Conservation (phyloP, 2,113 vertebrate species). For the Cisticola juncidis region DNA sequence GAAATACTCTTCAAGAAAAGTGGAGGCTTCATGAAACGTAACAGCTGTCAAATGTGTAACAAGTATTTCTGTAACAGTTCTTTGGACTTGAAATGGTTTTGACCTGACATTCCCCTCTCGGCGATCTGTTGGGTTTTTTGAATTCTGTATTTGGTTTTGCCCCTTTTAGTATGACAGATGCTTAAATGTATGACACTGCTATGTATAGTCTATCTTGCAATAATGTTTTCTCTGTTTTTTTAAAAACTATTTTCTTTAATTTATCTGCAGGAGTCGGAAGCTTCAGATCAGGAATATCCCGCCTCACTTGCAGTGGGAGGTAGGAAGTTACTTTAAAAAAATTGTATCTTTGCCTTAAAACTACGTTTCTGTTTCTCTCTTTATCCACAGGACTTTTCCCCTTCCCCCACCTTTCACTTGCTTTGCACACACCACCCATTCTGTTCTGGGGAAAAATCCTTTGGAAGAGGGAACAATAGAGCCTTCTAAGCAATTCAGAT, state of each 20-base stretch:
- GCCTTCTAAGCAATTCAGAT: constrained; percentile 66
- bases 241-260: constrained; percentile 23
- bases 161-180: neutral
- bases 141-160: neutral
- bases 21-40: constrained; percentile 3
- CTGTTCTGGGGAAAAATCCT: constrained; percentile 57
- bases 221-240: neutral
- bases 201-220: constrained; percentile 22
- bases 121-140: neutral
- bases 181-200: neutral
- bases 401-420: constrained; percentile 53
- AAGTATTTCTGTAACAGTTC: constrained; percentile 32
- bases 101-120: neutral
- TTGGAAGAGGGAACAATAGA: constrained; percentile 63
- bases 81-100: constrained; percentile 28
- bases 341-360: constrained; percentile 8
- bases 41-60: constrained; percentile 32
- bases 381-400: constrained; percentile 12
- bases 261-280: constrained; percentile 86
- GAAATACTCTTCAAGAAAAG: constrained; percentile 10
- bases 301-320: constrained; percentile 95
- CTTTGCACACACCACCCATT: constrained; percentile 46
- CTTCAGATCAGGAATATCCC: constrained; percentile 95
- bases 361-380: constrained; percentile 34
- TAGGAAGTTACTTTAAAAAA: constrained; percentile 71